Conservation (phyloP, 2,113 vertebrate species). For the Onychostoma macrolepis region DNA sequence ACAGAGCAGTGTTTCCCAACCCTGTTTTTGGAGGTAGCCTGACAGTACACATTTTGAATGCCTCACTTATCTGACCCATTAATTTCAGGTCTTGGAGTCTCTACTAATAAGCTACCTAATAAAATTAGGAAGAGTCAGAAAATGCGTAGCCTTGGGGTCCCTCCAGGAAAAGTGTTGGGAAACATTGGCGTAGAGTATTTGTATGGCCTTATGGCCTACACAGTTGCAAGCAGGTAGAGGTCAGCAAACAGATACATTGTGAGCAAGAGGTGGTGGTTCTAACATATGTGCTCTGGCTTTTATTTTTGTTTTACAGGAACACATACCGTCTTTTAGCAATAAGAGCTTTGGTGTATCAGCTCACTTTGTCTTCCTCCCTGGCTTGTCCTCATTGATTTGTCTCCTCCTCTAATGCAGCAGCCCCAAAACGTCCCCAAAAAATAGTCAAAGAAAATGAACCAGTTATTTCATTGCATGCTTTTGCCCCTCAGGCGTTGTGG, state of each 20-base stretch:
- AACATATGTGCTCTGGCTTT: not conserved
- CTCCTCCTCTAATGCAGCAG: slow-evolving; percentile 14
- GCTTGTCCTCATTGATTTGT: slow-evolving; percentile 30
- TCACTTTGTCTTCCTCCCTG: slow-evolving; percentile 39
- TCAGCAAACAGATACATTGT: not conserved
- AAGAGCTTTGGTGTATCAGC: slow-evolving; percentile 16
- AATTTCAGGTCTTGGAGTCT: not conserved
- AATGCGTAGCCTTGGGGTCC: not conserved
- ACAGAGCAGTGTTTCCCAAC: not conserved
- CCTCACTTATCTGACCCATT: not conserved
- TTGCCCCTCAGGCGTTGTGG: slow-evolving; percentile 26
- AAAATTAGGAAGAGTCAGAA: not conserved
- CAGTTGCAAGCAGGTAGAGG: not conserved
- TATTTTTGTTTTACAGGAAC: not conserved
- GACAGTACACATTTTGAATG: not conserved
- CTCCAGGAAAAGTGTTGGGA: not conserved
- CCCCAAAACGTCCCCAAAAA: slow-evolving; percentile 25
- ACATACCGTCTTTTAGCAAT: slow-evolving; percentile 21
- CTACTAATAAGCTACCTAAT: not conserved
- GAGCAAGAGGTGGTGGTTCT: not conserved
- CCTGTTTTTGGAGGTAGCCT: not conserved
- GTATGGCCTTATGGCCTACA: not conserved
- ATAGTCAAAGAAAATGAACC: slow-evolving; percentile 35
- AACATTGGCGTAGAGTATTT: not conserved
- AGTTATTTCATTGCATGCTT: slow-evolving; percentile 38